These are phyloP conservation scores for Lottia scabra DNA, from an alignment of 2,888 invertebrate genomes.

Conservation along the genomic window DNA sequence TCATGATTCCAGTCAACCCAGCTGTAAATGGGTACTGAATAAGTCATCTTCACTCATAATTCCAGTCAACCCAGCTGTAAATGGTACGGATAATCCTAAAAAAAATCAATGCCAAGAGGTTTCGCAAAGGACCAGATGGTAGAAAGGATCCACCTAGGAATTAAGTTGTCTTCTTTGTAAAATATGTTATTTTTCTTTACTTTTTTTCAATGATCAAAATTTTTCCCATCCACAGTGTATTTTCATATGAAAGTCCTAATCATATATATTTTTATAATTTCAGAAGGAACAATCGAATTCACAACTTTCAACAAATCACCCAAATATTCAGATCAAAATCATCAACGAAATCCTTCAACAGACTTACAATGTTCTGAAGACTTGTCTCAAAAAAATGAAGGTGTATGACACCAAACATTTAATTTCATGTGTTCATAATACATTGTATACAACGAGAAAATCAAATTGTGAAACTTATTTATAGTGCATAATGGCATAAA, in stretches of 20 bases:
- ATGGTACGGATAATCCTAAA: no score
- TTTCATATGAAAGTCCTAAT: background rate
- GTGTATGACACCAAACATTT: constrained; percentile 17
- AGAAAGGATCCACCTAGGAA: no score
- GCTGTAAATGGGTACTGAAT: no score
- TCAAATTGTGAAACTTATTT: background rate
- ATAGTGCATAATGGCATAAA: background rate
- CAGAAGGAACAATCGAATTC: constrained; percentile 59
- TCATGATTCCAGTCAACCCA: no score
- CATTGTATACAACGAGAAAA: background rate
- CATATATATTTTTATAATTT: constrained; percentile 25
- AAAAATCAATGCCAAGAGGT: no score
- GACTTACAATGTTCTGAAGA: constrained; percentile 10
- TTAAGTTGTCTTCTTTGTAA: no score
- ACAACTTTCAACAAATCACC: constrained; percentile 43
- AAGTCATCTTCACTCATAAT: no score
- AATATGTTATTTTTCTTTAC: no score
- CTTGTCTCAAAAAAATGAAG: constrained; percentile 13
- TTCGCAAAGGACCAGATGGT: no score
- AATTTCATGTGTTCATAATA: constrained; percentile 1
- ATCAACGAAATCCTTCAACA: constrained; percentile 22
- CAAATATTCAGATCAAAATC: constrained; percentile 38
- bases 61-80: no score
- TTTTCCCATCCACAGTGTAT: no score
- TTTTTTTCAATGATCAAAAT: no score